These are phyloP conservation scores for crab-eating macaque (Macaca fascicularis) DNA, from an alignment of 2,113 vertebrate species.

Conservation along the genomic window DNA sequence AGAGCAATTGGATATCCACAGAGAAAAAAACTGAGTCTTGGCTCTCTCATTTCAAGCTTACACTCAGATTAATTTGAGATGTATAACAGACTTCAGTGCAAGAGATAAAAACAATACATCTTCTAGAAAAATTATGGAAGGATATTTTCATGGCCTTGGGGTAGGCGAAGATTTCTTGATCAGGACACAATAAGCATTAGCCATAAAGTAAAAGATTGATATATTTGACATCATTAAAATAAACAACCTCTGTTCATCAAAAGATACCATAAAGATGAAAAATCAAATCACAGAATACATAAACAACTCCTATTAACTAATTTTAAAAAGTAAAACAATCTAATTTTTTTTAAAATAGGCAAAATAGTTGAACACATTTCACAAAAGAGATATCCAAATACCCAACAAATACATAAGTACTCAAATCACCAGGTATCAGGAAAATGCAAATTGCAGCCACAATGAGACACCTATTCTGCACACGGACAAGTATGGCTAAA, in stretches of 20 bases:
- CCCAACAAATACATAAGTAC: background rate
- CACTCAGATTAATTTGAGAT: background rate
- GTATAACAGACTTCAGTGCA: background rate
- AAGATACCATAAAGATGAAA: background rate
- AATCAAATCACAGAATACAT: background rate
- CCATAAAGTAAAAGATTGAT: background rate
- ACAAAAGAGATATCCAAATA: background rate
- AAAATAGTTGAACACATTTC: background rate
- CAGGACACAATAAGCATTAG: background rate
- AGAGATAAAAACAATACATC: constrained; percentile 2
- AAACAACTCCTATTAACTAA: background rate
- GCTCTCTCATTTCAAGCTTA: background rate
- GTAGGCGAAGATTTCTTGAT: background rate
- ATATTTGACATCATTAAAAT: background rate
- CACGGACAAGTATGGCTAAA: background rate
- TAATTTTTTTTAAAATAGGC: background rate
- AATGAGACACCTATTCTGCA: background rate
- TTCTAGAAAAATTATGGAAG: background rate
- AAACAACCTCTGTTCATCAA: background rate
- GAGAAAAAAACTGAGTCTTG: background rate
- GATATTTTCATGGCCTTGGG: background rate
- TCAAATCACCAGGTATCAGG: background rate
- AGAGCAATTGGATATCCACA: background rate
- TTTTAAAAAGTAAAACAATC: background rate
- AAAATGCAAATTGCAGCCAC: background rate